A percentile compares a stretch with the other conserved stretches of the same genome.
These are phyloP conservation scores for Chrysopilus asiliformis DNA, from an alignment of 2,888 invertebrate species.

Conservation along the genomic window DNA sequence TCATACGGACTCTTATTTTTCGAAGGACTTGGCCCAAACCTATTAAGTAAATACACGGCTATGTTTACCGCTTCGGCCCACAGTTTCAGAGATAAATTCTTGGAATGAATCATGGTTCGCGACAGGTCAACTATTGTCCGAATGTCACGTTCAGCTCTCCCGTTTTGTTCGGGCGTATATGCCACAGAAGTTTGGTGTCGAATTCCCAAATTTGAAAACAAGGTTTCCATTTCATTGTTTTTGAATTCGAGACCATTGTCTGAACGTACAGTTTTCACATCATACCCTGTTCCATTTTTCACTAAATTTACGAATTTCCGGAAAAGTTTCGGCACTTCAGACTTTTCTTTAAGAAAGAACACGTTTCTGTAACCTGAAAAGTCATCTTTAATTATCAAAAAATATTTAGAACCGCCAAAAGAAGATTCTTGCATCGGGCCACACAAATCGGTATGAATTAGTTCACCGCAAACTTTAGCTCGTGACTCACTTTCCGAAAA, in stretches of 20 bases:
- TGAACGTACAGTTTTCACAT: conserved; percentile 3
- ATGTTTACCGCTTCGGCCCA: conserved; percentile 30
- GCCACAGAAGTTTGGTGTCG: conserved; percentile 18
- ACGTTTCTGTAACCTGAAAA: conserved; percentile 8
- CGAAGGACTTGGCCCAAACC: too few species aligned
- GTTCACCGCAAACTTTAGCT: conserved; percentile 12
- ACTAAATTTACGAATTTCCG: too few species aligned
- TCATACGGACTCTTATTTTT: conserved; percentile 21
- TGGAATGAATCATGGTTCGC: conserved; percentile 17
- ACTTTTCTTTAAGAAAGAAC: conserved; percentile 10
- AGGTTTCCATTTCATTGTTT: conserved; percentile 16
- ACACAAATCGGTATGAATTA: too few species aligned
- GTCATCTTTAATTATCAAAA: conserved; percentile 14
- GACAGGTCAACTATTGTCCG: conserved; percentile 25
- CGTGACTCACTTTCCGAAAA: conserved; percentile 12
- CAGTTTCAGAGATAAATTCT: conserved; percentile 17
- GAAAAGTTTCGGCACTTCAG: too few species aligned
- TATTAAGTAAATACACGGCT: conserved; percentile 25
- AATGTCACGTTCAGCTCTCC: conserved; percentile 25
- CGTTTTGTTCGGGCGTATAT: conserved; percentile 29
- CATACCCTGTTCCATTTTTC: too few species aligned
- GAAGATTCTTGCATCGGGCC: conserved; percentile 16
- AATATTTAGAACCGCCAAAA: conserved; percentile 13
- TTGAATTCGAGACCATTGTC: conserved; percentile 18
- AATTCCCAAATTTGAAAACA: conserved; percentile 18